Evolutionary conservation across 2,888 invertebrate genomes (phyloP).

Genomic region (Rugalucina vietnamica): DNA sequence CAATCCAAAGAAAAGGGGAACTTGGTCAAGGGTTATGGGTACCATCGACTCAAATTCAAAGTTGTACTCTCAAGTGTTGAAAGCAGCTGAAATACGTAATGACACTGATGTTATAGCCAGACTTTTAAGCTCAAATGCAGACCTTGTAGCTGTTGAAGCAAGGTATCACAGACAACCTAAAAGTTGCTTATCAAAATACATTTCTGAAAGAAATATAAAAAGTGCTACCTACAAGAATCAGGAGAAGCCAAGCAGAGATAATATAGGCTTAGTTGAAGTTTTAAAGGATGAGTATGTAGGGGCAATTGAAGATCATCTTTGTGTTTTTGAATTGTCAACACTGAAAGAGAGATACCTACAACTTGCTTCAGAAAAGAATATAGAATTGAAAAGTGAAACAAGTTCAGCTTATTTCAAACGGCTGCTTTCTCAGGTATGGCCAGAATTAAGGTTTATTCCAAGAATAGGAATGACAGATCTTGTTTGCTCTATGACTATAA

Average conservation of each 20-base stretch:
- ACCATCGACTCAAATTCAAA: not conserved
- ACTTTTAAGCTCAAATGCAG: not conserved
- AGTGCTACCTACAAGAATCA: no score
- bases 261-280: no score
- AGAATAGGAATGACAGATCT: not conserved
- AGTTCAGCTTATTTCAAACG: not conserved
- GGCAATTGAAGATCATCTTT: no score
- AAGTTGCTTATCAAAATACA: not conserved
- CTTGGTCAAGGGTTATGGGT: no score
- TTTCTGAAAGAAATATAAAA: not conserved
- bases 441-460: not conserved
- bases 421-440: not conserved
- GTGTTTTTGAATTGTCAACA: not conserved
- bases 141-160: constrained; percentile 18
- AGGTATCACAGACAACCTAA: constrained; percentile 18
- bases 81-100: not conserved
- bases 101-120: not conserved
- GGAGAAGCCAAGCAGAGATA: no score
- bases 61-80: not conserved
- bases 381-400: not conserved
- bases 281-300: no score
- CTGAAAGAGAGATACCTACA: not conserved
- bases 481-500: not conserved
- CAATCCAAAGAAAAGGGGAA: no score
- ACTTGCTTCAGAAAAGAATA: not conserved